A percentile compares a stretch with the other conserved stretches of the same genome.
Evolutionary conservation across 37 sponge, comb jelly and placozoan genomes (phyloP).

Genomic region (Aphrocallistes beatrix): DNA sequence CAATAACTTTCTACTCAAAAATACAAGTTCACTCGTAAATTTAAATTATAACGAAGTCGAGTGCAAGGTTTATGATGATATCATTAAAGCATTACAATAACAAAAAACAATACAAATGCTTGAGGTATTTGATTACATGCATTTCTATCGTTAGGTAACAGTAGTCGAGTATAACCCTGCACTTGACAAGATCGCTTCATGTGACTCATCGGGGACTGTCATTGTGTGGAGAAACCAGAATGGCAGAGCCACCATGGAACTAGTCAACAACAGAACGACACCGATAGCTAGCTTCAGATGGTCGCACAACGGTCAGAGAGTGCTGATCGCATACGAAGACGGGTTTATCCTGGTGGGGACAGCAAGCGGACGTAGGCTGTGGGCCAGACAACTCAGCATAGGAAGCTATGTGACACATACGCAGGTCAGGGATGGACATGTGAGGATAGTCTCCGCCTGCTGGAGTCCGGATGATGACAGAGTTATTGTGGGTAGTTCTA

Average conservation of each 20-base stretch:
- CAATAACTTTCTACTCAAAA: too few species aligned
- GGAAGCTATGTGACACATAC: constrained; percentile 72
- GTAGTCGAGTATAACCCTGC: constrained; percentile 74
- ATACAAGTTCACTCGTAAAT: too few species aligned
- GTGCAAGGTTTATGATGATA: too few species aligned
- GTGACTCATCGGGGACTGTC: constrained; percentile 71
- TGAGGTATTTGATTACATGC: neutral
- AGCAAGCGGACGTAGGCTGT: constrained; percentile 64
- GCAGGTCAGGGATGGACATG: constrained; percentile 26
- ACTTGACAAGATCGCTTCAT: constrained; percentile 75
- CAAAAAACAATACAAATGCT: neutral
- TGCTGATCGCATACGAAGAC: constrained; percentile 72
- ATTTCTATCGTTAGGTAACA: constrained; percentile 42
- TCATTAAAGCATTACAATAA: neutral
- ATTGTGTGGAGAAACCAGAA: constrained; percentile 80
- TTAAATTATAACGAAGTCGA: too few species aligned
- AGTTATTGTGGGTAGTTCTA: constrained; percentile 65
- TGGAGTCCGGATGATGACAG: constrained; percentile 77
- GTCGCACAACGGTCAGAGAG: constrained; percentile 74
- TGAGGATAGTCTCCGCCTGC: constrained; percentile 52
- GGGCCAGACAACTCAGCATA: constrained; percentile 72
- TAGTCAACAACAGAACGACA: constrained; percentile 76
- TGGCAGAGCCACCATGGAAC: constrained; percentile 80
- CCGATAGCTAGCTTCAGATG: constrained; percentile 78
- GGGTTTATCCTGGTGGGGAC: constrained; percentile 87